Evolutionary conservation across 2,797 vertebrate species (phyloP), one percentile per base, ranked within the genome.

Genomic region (Brotula barbata): DNA sequence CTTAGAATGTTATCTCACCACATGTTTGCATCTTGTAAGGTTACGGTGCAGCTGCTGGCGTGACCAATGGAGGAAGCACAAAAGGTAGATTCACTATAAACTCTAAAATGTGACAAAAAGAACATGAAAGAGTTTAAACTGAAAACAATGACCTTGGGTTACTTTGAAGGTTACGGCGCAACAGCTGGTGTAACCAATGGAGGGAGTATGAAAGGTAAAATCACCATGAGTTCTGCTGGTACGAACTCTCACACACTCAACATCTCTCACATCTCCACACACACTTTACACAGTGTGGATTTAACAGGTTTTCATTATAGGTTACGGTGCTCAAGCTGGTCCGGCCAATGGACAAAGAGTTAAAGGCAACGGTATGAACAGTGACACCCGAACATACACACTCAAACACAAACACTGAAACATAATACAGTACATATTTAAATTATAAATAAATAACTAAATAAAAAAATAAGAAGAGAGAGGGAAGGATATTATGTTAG

Each of bases 161-260:
- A 4, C 25, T 33, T 33, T 57, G 16, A 50, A 85, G 85, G 81
- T 12, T 75, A 76, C n/a, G 81, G 80, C 39, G 67, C 72, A 47
- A 59, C 69, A 34, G 61, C 64, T 44, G 73, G 68, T 21, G 37
- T 17, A 14, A 37, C 46, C 19, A 76, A 63, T 67, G 78, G 77
- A 52, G 50, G 53, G 10, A 58, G 58, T 7, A 63, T 33, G 0
- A 85, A 88, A 82, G 83, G 85, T 84, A 60, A 34, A 8, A 46
- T 65, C 0, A 3, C 2, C 2, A n/a, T n/a, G n/a, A n/a, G n/a
- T 4, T 20, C 1, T 48, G 6, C 1, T 3, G 10, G 5, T 21
- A 0, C 21, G 22, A 2, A 22, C 8, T 25, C 25, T 28, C 25
- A 28, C 25, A 28, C 25, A 28, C 25, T 4, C 25, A 4, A 8